phyloP scores from a whole-genome alignment of 2,113 vertebrate species.

The Hippocampus abdominalis region DNA sequence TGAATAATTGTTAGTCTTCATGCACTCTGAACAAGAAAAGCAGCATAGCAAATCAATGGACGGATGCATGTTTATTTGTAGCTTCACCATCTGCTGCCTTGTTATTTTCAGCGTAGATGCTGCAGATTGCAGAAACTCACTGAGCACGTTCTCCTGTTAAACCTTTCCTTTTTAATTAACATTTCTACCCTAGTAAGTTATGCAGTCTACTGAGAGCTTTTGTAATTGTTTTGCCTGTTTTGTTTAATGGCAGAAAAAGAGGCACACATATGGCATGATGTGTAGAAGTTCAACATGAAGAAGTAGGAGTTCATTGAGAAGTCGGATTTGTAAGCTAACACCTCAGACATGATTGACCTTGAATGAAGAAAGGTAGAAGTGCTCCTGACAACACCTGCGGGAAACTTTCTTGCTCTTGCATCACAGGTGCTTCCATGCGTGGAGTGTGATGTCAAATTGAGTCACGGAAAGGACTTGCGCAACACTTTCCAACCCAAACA shows the following conservation, averaged over 20 bases:
- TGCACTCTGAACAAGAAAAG: too few species aligned
- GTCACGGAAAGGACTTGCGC: neutral
- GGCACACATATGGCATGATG: neutral
- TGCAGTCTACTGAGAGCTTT: too few species aligned
- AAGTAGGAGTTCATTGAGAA: neutral
- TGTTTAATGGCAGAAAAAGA: neutral
- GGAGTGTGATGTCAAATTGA: neutral
- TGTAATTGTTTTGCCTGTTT: neutral
- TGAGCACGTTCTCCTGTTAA: too few species aligned
- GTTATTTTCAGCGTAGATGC: too few species aligned
- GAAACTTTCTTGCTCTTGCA: neutral
- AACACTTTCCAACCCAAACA: neutral
- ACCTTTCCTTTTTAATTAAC: too few species aligned
- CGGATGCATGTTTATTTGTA: too few species aligned
- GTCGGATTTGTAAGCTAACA: neutral
- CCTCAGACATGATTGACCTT: neutral
- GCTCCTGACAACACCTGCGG: neutral
- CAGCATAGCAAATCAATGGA: too few species aligned
- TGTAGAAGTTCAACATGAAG: neutral
- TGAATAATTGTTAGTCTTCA: too few species aligned
- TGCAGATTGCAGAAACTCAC: too few species aligned
- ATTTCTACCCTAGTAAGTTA: too few species aligned
- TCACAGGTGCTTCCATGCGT: neutral
- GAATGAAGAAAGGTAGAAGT: neutral
- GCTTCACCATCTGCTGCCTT: too few species aligned